Base-by-base conservation (phyloP, 2,888 invertebrate species). In the Plusia festucae region DNA sequence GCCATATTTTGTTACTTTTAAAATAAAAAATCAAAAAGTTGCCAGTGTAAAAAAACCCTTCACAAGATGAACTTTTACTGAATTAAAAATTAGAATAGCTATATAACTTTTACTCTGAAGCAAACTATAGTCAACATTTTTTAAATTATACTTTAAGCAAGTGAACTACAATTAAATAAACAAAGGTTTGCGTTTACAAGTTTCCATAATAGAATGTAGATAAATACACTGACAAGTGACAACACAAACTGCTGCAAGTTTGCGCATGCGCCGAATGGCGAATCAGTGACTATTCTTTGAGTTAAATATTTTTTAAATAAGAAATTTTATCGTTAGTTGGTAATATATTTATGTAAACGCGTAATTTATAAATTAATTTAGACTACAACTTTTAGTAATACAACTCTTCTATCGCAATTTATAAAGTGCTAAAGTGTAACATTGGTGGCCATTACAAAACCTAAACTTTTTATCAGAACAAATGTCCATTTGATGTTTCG, bases 261-360 rank as follows among this genome's bases (percentile, higher is more conserved):
- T 93, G 95, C 94, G 94, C 94, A 95, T 95, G 94, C 94, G 94
- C 94, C 94, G 94, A 94, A 95, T 95, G 94, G 94, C 94, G 94
- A 95, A 92, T 92, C 90, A 93, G 94, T 94, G 94, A 94, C 88
- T 93, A 91, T 91, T 93, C 94, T 94, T 93, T 93, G 93, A 94
- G 93, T 91, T 91, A 89, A 89, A 87, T 93, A 94, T 93, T 94
- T 94, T 93, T 80, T 92, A 93, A 91, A 87, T 92, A 93, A 90
- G 92, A 93, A 93, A 94, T 93, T 94, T 91, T 93, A 90, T 91
- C 90, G 90, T 92, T 93, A 92, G 87, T 91, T 86, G 90, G 90
- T 94, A 93, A 92, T 91, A 82, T 88, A 90, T 90, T 87, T 90
- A 88, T 82, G 84, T 86, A 85, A 91, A 88, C 86, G 88, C 86